Base-by-base conservation (phyloP, 2,888 invertebrate genomes). In the Shargacucullia verbasci region DNA sequence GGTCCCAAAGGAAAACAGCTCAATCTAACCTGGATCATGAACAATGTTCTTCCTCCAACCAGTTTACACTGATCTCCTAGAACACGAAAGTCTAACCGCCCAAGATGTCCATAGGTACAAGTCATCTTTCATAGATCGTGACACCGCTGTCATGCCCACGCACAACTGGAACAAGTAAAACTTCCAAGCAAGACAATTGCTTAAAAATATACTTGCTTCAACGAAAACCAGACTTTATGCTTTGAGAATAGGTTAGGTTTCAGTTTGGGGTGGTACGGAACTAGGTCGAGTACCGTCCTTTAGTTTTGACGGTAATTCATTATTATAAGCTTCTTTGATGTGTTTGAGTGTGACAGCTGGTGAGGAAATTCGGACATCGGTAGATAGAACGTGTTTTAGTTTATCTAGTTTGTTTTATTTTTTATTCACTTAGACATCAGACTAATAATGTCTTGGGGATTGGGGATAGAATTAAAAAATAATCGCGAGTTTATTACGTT, bases 41-140 rank as follows among this genome's bases (percentile, higher is more conserved):
- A 35, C 1, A 10, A n/a, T 29, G 39, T 40, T 7, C 11, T 29
- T 4, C 0, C 1, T 0, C 0, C 0, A 2, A 20, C 52, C 56
- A 66, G 27, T 31, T 3, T 33, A 47, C 9, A 14, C 14, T 7
- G 48, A 54, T 5, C 61, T 66, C 7, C 15, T 54, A 54, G 66
- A 59, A 46, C 0, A 20, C 9, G 4, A n/a, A 12, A 40, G 13
- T 33, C 15, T 34, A 43, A 38, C 35, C 38, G n/a, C 38, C 56
- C 25, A 47, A 54, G 20, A 44, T 9, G 61, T 44, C 66, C 15
- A 35, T 66, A 63, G 71, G 48, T 67, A 70, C 52, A 61, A 70
- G 60, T 64, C 75, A 73, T 73, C 54, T 73, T 61, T 73, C 73
- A 74, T 74, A 73, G 72, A 62, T 59, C 45, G 53, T 63, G 72